Percentiles rank a stretch among this genome's conserved stretches.
Evolutionary conservation across 1,140 invertebrate genomes (phyloP).

Genomic region (Arion vulgaris): DNA sequence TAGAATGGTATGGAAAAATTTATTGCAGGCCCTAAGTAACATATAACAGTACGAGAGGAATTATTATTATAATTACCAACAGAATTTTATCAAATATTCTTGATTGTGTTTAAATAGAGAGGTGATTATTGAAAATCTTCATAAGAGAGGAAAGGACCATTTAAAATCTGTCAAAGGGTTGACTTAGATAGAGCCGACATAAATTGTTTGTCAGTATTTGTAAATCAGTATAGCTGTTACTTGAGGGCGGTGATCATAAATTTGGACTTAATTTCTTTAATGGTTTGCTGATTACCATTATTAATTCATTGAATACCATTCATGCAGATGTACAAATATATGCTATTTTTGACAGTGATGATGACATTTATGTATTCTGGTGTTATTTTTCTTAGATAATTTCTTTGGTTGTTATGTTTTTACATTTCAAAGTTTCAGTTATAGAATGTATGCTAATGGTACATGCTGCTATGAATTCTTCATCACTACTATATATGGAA

Average conservation of each 20-base stretch:
- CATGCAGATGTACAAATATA: constrained; percentile 26
- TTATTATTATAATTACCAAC: too few species aligned
- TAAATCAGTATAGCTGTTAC: background rate
- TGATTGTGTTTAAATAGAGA: too few species aligned
- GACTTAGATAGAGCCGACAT: too few species aligned
- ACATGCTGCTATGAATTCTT: background rate
- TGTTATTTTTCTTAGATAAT: background rate
- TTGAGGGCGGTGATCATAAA: background rate
- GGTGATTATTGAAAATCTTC: too few species aligned
- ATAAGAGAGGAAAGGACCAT: too few species aligned
- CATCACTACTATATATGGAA: too few species aligned
- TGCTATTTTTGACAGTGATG: background rate
- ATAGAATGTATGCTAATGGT: background rate
- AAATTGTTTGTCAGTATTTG: background rate
- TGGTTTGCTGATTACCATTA: background rate
- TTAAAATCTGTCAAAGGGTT: too few species aligned
- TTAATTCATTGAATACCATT: background rate
- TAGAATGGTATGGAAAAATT: too few species aligned
- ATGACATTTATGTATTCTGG: background rate
- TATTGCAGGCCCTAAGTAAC: too few species aligned
- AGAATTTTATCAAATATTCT: too few species aligned
- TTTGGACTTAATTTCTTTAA: background rate
- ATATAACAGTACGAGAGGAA: too few species aligned
- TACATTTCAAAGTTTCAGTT: background rate
- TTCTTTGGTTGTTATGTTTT: background rate